phyloP scores from a whole-genome alignment of 2,888 invertebrate species.

The Formica aserva region DNA sequence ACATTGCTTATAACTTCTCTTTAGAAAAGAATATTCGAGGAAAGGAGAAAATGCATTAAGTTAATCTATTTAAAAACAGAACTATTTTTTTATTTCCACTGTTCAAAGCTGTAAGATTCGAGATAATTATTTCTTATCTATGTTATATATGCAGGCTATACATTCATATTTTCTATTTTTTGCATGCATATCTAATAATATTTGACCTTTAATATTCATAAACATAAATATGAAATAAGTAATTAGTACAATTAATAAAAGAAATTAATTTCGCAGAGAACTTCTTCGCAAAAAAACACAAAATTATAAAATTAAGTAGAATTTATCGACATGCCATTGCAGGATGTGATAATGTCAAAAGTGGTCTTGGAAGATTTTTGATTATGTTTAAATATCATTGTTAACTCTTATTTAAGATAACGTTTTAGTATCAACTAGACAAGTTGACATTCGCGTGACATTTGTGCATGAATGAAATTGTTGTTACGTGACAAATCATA shows the following conservation, averaged over 20 bases:
- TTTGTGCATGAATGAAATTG: not conserved
- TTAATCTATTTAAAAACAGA: not conserved
- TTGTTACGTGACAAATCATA: not conserved
- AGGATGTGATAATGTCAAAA: not conserved
- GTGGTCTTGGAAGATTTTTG: too few species aligned
- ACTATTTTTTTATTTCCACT: not conserved
- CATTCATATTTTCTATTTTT: not conserved
- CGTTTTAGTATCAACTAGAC: not conserved
- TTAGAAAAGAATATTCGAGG: not conserved
- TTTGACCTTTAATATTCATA: too few species aligned
- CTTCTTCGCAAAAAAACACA: not conserved
- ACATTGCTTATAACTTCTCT: not conserved
- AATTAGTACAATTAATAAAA: not conserved
- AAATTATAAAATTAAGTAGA: not conserved
- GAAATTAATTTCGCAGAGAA: not conserved
- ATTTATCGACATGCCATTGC: not conserved
- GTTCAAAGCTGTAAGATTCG: not conserved
- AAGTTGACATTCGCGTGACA: not conserved
- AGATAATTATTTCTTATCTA: not conserved
- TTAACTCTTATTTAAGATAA: not conserved
- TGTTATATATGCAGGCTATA: not conserved
- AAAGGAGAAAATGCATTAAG: not conserved
- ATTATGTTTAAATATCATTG: not conserved
- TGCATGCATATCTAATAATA: not conserved
- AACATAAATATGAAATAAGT: not conserved